Evolutionary conservation across 2,797 vertebrate genomes (phyloP), one percentile per base, ranked within the genome.

Genomic region (Holocentrus rufus): DNA sequence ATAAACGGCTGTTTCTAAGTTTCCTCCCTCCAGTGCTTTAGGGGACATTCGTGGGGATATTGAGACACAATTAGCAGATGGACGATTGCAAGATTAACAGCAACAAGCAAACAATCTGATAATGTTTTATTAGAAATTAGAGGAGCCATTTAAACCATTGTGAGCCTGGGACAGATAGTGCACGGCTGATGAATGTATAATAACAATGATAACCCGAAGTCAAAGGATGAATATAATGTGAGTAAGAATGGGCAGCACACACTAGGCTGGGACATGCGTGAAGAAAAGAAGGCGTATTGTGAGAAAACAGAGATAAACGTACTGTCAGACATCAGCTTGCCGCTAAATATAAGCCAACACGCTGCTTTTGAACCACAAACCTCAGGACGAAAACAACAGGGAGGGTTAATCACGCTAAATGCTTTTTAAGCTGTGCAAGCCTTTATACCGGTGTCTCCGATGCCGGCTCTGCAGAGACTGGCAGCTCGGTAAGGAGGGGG

Each of bases 251-350:
- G 3, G 34, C 18, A 3, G 47, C 3, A 30, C 18, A 73, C 20
- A 44, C 22, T 14, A 42, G 9, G 36, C 58, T 36, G 31, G 56
- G 1, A 20, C 56, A 36, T 53, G 13, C n/a, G 31, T 58, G 56
- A 46, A 15, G 39, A 34, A 50, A 22, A 20, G 54, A 17, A 17
- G 44, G 72, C 55, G 49, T 31, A 46, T 55, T 67, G 61, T 34
- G 44, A 69, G 44, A 49, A 70, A 56, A 69, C 34, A 27, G 39
- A 44, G 85, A 83, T 81, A 80, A 80, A 77, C 72, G 71, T 64
- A 61, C 49, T 17, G 49, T 47, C 55, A 44, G 36, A 67, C 11
- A 39, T 65, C 44, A 44, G 31, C 31, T 58, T 52, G 56, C 34
- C 63, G 36, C 66, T 74, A 74, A 80, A 74, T 58, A 77, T 72